Evolutionary conservation across 2,113 vertebrate genomes (phyloP), one percentile per base, ranked within the genome.

Genomic region (Himantopus leucocephalus): DNA sequence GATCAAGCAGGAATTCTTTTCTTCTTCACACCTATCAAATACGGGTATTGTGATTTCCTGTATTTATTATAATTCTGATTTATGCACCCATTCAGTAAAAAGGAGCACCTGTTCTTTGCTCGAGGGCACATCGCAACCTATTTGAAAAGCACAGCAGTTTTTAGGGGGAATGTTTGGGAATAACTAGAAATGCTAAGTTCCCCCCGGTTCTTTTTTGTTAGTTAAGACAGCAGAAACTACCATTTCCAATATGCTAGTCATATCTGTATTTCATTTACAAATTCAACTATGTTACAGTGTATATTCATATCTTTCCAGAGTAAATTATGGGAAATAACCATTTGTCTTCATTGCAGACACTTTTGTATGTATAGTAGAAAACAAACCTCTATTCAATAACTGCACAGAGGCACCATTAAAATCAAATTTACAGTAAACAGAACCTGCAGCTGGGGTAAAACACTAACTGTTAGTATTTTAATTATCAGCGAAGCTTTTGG

Each of bases 401-500:
- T 92, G 96, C 97, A 97, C 97, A 97, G 98, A 98, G 97, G 98
- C 97, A 97, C 97, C 97, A 98, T 98, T 98, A 98, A 98, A 98
- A 98, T 98, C 97, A 98, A 97, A 98, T 98, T 98, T 98, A 98
- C 98, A 98, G 98, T 97, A 98, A 98, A 98, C 98, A 98, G 97
- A 98, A 97, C 97, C 97, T 98, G 97, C 98, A 98, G 98, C 98
- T 98, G 98, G 98, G 98, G 97, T 97, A 98, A 97, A 98, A 97
- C 97, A 97, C 98, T 98, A 98, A 98, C 98, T 97, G 98, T 98
- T 98, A 98, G 98, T 98, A 98, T 98, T 98, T 98, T 98, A 98
- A 98, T 98, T 98, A 98, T 98, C 98, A 96, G 97, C 24, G 7
- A 98, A 96, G 98, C 98, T 98, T 98, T 98, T 26, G 85, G 98